Conservation (phyloP, 2,888 invertebrate genomes). For the Drosophila leonis region DNA sequence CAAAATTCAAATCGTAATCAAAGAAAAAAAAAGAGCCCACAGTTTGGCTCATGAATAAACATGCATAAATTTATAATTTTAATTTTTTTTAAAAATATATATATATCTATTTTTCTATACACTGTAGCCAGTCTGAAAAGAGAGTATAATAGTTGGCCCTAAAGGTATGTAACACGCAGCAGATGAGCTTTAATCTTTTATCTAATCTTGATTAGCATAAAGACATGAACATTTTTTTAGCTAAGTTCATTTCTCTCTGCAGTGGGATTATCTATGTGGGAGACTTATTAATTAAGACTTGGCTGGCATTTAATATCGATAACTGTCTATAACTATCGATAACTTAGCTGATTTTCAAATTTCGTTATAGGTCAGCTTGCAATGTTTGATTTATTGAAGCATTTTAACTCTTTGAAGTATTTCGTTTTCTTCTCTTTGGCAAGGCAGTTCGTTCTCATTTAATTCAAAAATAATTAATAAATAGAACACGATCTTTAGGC, state of each 20-base stretch:
- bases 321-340: not conserved
- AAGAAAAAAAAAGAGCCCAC: constrained; percentile 25
- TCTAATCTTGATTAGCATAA: not conserved
- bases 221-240: not conserved
- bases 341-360: not conserved
- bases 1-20: constrained; percentile 44
- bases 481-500: not conserved
- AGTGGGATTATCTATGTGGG: too few relatives aligned
- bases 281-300: not conserved
- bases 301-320: not conserved
- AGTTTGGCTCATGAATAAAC: constrained; percentile 69
- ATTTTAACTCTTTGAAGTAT: too few relatives aligned
- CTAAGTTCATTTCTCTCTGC: not conserved
- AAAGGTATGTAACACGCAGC: not conserved
- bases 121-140: not conserved
- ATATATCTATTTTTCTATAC: not conserved
- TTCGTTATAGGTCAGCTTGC: too few relatives aligned
- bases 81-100: not conserved
- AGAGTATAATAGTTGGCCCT: not conserved
- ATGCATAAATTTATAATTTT: constrained; percentile 64
- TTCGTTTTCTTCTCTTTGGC: too few relatives aligned
- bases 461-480: too few relatives aligned
- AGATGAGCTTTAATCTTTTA: not conserved
- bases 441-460: too few relatives aligned
- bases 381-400: too few relatives aligned